phyloP scores from a whole-genome alignment of 1,140 invertebrate genomes.

The Drosophila athabasca region DNA sequence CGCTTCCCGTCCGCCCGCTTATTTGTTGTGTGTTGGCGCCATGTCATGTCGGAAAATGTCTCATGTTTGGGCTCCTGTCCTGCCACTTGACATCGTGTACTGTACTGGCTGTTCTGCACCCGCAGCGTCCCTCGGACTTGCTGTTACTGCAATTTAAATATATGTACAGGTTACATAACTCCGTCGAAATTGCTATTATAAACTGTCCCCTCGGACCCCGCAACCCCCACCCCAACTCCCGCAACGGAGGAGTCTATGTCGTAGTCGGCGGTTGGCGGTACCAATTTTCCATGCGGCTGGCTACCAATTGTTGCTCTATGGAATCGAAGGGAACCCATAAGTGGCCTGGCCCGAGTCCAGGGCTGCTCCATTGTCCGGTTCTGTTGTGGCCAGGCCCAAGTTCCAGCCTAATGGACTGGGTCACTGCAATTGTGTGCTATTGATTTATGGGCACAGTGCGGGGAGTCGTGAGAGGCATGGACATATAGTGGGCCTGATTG shows the following conservation, averaged over 20 bases:
- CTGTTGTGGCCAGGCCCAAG: background rate
- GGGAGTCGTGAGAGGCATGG: background rate
- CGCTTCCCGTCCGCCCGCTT: too few species aligned
- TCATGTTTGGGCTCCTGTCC: conserved; percentile 19
- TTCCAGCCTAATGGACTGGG: conserved; percentile 53
- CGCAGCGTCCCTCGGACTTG: conserved; percentile 5
- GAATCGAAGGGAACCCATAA: conserved; percentile 28
- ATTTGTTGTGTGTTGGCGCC: conserved; percentile 53
- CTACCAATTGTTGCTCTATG: conserved; percentile 58
- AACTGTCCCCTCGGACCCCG: background rate
- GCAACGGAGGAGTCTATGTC: background rate
- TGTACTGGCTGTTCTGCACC: conserved; percentile 14
- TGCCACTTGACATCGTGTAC: conserved; percentile 50
- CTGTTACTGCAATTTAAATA: conserved; percentile 58
- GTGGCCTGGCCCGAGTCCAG: conserved; percentile 24
- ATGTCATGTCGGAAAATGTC: conserved; percentile 49
- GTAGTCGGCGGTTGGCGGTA: conserved; percentile 10
- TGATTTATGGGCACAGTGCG: conserved; percentile 48
- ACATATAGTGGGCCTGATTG: conserved; percentile 45
- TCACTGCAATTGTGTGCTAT: conserved; percentile 53
- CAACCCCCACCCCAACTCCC: background rate
- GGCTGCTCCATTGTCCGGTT: conserved; percentile 9
- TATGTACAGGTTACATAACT: conserved; percentile 18
- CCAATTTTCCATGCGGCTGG: conserved; percentile 65
- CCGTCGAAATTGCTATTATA: conserved; percentile 3